Conservation (phyloP, 2,797 vertebrate genomes). For the Eulemur albifrons region DNA sequence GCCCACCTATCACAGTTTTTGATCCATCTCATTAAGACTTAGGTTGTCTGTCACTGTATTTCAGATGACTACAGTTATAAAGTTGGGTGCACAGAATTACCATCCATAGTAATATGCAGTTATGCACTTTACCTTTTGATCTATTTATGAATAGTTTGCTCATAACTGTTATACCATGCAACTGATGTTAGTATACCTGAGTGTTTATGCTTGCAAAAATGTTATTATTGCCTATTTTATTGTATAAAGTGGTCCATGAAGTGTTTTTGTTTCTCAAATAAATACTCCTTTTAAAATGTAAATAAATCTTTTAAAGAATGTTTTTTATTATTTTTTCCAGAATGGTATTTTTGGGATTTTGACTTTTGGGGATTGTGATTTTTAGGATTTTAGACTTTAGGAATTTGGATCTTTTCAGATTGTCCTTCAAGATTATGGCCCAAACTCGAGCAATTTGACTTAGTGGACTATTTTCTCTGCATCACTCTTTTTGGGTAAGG, state of each 20-base stretch:
- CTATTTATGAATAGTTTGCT: neutral
- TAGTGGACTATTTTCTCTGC: neutral
- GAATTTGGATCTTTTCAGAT: neutral
- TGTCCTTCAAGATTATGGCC: neutral
- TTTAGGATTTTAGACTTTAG: neutral
- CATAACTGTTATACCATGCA: neutral
- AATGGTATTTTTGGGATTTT: neutral
- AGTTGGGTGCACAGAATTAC: neutral
- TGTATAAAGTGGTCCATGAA: neutral
- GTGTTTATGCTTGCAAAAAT: neutral
- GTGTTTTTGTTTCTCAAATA: neutral
- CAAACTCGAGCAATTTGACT: neutral
- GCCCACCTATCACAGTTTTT: neutral
- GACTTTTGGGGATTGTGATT: neutral
- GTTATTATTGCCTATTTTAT: neutral
- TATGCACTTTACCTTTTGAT: neutral
- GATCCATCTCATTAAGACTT: neutral
- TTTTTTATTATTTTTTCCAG: neutral
- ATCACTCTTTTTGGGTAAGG: neutral
- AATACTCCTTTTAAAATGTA: neutral
- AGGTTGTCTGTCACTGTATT: neutral
- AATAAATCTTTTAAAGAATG: neutral
- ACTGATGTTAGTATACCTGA: neutral
- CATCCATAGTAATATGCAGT: neutral
- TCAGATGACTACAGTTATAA: neutral